A percentile compares a stretch with the other conserved stretches of the same genome.
These are phyloP conservation scores for Acrocephalus kingi DNA, from an alignment of 2,113 vertebrate species.

Conservation along the genomic window DNA sequence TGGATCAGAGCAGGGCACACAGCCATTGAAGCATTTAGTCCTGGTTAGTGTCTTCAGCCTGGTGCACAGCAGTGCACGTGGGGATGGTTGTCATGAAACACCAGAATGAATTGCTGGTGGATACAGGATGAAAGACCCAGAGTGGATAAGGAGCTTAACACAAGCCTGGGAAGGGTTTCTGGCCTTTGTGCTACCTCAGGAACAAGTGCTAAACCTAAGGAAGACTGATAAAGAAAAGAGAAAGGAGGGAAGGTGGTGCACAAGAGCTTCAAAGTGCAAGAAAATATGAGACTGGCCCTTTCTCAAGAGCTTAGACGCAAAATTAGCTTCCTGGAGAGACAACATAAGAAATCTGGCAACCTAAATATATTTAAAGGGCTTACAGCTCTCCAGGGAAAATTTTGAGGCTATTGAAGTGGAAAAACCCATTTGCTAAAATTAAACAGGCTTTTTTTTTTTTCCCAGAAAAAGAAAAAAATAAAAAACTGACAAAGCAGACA, in stretches of 20 bases:
- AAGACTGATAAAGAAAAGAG: not conserved
- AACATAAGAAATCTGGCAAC: constrained; percentile 60
- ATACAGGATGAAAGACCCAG: not conserved
- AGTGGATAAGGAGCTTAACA: constrained; percentile 34
- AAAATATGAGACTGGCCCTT: constrained; percentile 47
- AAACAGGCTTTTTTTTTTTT: not conserved
- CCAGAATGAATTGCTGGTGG: not conserved
- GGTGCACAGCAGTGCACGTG: not conserved
- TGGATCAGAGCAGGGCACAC: not conserved
- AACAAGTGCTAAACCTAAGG: not conserved
- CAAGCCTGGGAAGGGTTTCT: constrained; percentile 27
- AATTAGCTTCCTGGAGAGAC: constrained; percentile 51
- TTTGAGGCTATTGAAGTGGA: constrained; percentile 39
- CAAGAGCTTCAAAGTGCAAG: not conserved
- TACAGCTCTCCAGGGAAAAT: constrained; percentile 36
- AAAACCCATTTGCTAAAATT: constrained; percentile 28
- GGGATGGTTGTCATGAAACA: not conserved
- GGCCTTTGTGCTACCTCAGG: not conserved
- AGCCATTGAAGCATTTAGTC: not conserved
- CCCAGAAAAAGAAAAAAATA: not conserved
- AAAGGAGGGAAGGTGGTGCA: not conserved
- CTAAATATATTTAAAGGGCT: constrained; percentile 55
- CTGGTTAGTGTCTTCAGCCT: not conserved
- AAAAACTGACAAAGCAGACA: not conserved
- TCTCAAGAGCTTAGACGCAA: constrained; percentile 42